Evolutionary conservation across 2,113 vertebrate species (phyloP).

Genomic region (Stercorarius parasiticus): DNA sequence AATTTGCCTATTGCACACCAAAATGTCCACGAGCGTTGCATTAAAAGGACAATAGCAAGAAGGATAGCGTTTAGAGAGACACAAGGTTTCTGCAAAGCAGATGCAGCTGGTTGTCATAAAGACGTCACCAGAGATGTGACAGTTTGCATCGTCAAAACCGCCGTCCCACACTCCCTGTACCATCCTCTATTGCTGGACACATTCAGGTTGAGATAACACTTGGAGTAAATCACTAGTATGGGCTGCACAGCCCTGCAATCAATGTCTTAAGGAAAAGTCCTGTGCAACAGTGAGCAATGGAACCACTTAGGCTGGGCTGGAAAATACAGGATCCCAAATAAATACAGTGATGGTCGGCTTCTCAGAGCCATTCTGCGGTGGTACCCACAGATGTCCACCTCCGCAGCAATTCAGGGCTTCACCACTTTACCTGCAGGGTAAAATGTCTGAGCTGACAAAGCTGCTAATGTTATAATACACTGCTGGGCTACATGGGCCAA

Average conservation of each 20-base stretch:
- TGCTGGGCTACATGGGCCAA: not conserved
- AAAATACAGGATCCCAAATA: not conserved
- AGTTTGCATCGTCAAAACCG: not conserved
- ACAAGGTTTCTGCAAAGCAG: not conserved
- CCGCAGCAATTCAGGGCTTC: not conserved
- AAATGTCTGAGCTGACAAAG: not conserved
- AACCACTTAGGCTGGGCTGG: not conserved
- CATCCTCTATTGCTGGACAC: not conserved
- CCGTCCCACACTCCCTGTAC: not conserved
- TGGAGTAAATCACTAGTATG: not conserved
- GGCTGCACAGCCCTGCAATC: not conserved
- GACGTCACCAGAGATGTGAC: not conserved
- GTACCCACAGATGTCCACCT: not conserved
- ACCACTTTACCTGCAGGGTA: not conserved
- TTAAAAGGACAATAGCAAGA: not conserved
- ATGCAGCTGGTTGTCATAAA: not conserved
- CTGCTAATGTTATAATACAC: not conserved
- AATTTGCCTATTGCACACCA: not conserved
- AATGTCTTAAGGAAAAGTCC: not conserved
- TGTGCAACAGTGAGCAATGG: not conserved
- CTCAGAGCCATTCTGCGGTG: not conserved
- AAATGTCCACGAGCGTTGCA: not conserved
- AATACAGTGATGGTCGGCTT: accelerated
- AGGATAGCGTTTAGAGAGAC: not conserved
- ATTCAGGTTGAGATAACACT: not conserved